Evolutionary conservation across 2,797 vertebrate species (phyloP).

Genomic region (Atherinosoma microstoma): DNA sequence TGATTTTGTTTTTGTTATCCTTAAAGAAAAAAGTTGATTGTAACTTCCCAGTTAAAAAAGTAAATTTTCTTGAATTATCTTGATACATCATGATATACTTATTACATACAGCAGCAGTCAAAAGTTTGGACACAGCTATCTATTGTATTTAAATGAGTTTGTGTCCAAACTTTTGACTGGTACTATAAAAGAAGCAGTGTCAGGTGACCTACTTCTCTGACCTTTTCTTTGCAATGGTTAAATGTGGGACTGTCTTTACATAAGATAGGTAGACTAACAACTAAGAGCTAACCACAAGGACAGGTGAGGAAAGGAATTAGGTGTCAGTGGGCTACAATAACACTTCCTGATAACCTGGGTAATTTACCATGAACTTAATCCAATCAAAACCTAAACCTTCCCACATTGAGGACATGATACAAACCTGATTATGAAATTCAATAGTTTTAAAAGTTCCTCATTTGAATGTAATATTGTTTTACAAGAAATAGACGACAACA

Average conservation of each 20-base stretch:
- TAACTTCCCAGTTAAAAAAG: neutral
- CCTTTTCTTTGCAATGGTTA: neutral
- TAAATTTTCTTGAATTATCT: neutral
- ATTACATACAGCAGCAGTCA: neutral
- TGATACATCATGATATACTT: neutral
- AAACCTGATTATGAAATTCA: neutral
- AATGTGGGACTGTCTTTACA: conserved; percentile 11
- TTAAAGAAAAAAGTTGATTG: neutral
- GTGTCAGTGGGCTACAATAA: neutral
- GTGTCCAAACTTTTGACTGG: neutral
- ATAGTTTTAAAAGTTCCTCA: no score
- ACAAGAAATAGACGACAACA: neutral
- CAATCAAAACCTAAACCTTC: neutral
- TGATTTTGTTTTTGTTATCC: neutral
- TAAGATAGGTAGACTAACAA: neutral
- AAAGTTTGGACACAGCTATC: neutral
- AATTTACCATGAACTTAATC: conserved; percentile 2
- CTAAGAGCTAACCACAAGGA: neutral
- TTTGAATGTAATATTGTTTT: no score
- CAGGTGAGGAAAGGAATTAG: conserved; percentile 1
- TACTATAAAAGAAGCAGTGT: neutral
- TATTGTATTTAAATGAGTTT: neutral
- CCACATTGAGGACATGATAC: neutral
- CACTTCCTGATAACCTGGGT: conserved; percentile 7
- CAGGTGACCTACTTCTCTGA: neutral